A percentile compares a stretch with the other conserved stretches of the same genome.
phyloP scores from a whole-genome alignment of 1,140 invertebrate species.

The Drosophila aff. region DNA sequence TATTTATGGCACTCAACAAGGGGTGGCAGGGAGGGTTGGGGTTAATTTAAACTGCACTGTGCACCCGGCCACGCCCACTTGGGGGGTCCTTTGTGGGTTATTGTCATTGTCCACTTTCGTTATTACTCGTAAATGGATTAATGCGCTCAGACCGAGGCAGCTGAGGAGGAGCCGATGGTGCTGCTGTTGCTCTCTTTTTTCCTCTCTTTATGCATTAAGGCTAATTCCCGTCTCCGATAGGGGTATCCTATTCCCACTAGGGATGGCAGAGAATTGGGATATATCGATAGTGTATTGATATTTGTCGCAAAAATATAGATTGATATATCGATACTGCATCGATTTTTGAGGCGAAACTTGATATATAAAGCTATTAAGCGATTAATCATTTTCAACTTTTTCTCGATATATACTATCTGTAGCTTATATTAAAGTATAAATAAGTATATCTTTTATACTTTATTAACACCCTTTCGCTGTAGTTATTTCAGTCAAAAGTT shows the following conservation, averaged over 20 bases:
- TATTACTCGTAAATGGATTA: slow-evolving; percentile 55
- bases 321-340: neutral
- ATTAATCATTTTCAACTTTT: too few species aligned
- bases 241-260: neutral
- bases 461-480: too few species aligned
- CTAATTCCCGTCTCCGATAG: neutral
- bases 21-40: neutral
- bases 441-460: too few species aligned
- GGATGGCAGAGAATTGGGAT: neutral
- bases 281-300: neutral
- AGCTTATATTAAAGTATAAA: too few species aligned
- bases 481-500: neutral
- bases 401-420: too few species aligned
- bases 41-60: slow-evolving; percentile 42
- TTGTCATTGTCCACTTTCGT: slow-evolving; percentile 51
- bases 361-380: too few species aligned
- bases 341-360: neutral
- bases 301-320: neutral
- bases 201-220: slow-evolving; percentile 14
- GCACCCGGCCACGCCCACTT: slow-evolving; percentile 27
- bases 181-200: slow-evolving; percentile 1
- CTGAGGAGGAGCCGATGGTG: neutral
- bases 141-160: slow-evolving; percentile 19
- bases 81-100: slow-evolving; percentile 28
- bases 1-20: slow-evolving; percentile 16